phyloP scores from a whole-genome alignment of 2,888 invertebrate genomes.

The Agriopis leucophaearia region DNA sequence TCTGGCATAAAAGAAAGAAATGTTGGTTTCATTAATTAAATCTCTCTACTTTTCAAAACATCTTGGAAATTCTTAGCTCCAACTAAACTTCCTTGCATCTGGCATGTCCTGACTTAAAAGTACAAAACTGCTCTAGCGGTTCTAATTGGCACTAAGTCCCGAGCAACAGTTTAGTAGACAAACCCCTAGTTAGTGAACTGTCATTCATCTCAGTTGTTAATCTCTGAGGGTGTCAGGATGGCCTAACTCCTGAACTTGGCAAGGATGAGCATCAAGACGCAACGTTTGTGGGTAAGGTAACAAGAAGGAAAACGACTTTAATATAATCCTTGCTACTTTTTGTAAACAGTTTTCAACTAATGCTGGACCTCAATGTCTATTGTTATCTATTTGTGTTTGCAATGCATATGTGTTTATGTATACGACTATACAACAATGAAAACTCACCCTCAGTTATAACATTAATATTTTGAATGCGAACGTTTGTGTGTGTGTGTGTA shows the following conservation, averaged over 20 bases:
- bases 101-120: not conserved
- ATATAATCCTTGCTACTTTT: too few relatives aligned
- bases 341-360: too few relatives aligned
- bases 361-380: too few relatives aligned
- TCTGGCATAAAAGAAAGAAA: too few relatives aligned
- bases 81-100: not conserved
- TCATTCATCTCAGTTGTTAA: slow-evolving; percentile 38
- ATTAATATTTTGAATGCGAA: too few relatives aligned
- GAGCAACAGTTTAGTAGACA: slow-evolving; percentile 22
- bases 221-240: slow-evolving; percentile 34
- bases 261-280: slow-evolving; percentile 26
- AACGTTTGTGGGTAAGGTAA: slow-evolving; percentile 5
- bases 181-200: slow-evolving; percentile 23
- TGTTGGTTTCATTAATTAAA: too few relatives aligned
- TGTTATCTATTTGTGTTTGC: too few relatives aligned
- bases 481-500: too few relatives aligned
- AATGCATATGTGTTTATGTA: too few relatives aligned
- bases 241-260: slow-evolving; percentile 35
- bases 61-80: not conserved
- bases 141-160: slow-evolving; percentile 29
- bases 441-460: not conserved
- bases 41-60: not conserved
- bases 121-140: slow-evolving; percentile 1
- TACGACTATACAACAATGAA: not conserved
- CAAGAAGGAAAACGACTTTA: too few relatives aligned